Evolutionary conservation across 2,888 invertebrate genomes (phyloP), one percentile per base, ranked within the genome.

Genomic region (Sphecodes monilicornis): DNA sequence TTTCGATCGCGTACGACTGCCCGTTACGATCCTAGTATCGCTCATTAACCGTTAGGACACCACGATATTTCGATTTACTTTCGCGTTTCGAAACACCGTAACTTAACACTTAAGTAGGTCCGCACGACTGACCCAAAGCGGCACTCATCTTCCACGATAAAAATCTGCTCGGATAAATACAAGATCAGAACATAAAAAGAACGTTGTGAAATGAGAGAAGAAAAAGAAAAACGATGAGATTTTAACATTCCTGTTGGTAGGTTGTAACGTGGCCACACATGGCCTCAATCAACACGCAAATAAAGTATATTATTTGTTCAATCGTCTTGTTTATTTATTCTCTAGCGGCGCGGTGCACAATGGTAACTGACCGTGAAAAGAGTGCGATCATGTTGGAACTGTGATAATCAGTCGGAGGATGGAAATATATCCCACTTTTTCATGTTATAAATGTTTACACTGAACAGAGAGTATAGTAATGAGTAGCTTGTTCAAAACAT

Each of bases 71-170:
- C 60, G 60, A 60, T 84, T 80, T 85, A 70, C 84, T 88, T 88
- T 74, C 75, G 82, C 88, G 80, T 80, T 76, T 72, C 76, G 71
- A 71, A 84, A 89, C 90, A 91, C 90, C 86, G 76, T 91, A 88
- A 54, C 60, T 60, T 60, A 60, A 60, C 60, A 60, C 82, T 89
- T 91, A 91, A 84, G 87, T 94, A 94, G 93, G 93, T 92, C 93
- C 94, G 94, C 94, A 94, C 93, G 94, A 94, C 94, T 94, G 94
- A 94, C 91, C 92, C 92, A 93, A 93, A 86, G 94, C 94, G 94
- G 94, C 93, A 93, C 91, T 91, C 90, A 92, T 92, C 89, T 92
- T 93, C 88, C 89, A 92, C 87, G 89, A 87, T 87, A 89, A 86
- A 89, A 89, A 84, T 87, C 29, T 89, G 85, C 88, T 91, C 88